phyloP scores from a whole-genome alignment of 2,797 vertebrate genomes.

The Rhinoraja longicauda region DNA sequence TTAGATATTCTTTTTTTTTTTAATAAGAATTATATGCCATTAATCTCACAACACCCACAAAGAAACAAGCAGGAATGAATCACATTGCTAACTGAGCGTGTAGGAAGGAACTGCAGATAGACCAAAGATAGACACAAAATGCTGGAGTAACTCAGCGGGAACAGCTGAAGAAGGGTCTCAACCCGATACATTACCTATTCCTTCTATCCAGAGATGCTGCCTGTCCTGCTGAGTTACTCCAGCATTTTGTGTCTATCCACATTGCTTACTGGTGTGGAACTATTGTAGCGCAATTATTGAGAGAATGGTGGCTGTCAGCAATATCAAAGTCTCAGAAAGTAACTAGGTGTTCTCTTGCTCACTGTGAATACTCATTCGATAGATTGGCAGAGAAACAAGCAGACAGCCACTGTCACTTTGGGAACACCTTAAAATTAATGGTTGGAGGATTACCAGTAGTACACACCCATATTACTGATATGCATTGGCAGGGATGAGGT shows the following conservation, averaged over 20 bases:
- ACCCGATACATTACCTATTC: no score
- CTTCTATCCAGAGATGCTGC: no score
- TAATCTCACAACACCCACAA: background rate
- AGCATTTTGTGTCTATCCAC: no score
- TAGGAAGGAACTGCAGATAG: no score
- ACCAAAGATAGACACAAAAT: no score
- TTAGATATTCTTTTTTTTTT: no score
- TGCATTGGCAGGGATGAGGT: background rate
- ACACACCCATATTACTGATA: slow-evolving; percentile 7
- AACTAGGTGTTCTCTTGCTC: background rate
- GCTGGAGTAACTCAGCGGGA: no score
- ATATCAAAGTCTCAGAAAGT: background rate
- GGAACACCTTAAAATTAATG: slow-evolving; percentile 10
- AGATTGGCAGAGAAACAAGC: background rate
- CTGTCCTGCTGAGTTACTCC: no score
- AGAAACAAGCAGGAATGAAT: background rate
- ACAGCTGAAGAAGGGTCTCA: no score
- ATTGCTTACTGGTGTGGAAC: no score
- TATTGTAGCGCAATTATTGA: background rate
- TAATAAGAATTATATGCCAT: background rate
- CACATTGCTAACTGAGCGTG: background rate
- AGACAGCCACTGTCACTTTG: background rate
- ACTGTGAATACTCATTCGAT: background rate
- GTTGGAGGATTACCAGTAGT: background rate
- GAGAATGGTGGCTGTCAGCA: background rate